Evolutionary conservation across 2,888 invertebrate genomes (phyloP).

Genomic region (Agonopterix alstromeriana): DNA sequence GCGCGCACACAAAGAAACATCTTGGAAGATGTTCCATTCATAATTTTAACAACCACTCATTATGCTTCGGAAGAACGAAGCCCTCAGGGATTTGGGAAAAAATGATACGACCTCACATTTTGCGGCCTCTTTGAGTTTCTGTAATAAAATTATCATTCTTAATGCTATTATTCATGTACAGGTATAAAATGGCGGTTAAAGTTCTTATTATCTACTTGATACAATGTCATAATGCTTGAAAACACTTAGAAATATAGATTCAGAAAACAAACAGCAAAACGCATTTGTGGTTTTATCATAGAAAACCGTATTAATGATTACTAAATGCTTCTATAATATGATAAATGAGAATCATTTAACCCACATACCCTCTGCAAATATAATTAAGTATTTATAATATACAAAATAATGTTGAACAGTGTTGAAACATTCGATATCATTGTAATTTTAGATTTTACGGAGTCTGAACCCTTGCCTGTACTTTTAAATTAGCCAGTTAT

Average conservation of each 20-base stretch:
- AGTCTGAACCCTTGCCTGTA: not conserved
- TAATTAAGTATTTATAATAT: too few species aligned
- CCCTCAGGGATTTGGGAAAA: constrained; percentile 41
- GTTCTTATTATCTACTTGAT: not conserved
- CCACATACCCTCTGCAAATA: too few species aligned
- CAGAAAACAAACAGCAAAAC: too few species aligned
- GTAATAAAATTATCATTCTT: too few species aligned
- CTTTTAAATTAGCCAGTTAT: not conserved
- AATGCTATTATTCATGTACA: not conserved
- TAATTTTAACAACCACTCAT: constrained; percentile 72
- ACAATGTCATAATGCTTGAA: too few species aligned
- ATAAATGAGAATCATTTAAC: too few species aligned
- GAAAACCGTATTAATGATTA: too few species aligned
- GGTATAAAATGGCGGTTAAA: constrained; percentile 8
- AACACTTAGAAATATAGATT: too few species aligned
- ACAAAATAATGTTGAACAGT: not conserved
- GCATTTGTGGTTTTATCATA: too few species aligned
- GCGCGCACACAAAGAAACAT: constrained; percentile 5
- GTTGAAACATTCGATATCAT: not conserved
- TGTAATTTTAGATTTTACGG: not conserved
- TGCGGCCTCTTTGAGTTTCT: constrained; percentile 21
- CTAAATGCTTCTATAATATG: too few species aligned
- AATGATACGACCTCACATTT: constrained; percentile 29
- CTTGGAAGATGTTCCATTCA: constrained; percentile 45
- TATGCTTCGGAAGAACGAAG: constrained; percentile 45